phyloP scores from a whole-genome alignment of 2,888 invertebrate genomes.

The Rhorus exstirpatorius region DNA sequence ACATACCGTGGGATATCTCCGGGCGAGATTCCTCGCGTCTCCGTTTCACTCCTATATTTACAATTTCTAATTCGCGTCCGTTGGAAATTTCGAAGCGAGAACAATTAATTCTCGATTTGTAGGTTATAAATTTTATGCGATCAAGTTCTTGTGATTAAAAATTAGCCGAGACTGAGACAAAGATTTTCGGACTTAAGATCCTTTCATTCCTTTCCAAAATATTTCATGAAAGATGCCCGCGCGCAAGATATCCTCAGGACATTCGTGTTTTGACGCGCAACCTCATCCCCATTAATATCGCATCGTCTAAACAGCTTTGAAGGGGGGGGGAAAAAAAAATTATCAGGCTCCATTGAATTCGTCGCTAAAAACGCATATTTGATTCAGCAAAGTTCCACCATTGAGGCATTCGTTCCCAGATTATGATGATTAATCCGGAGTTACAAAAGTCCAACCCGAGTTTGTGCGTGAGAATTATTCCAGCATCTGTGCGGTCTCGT shows the following conservation, averaged over 20 bases:
- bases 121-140: background rate
- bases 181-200: background rate
- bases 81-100: background rate
- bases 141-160: background rate
- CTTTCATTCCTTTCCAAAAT: background rate
- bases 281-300: too few species aligned
- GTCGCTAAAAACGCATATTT: background rate
- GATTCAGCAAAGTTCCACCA: background rate
- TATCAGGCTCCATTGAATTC: background rate
- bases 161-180: background rate
- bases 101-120: constrained; percentile 8
- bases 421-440: constrained; percentile 38
- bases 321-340: too few species aligned
- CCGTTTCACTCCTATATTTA: constrained; percentile 10
- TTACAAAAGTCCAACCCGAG: constrained; percentile 12
- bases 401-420: constrained; percentile 1
- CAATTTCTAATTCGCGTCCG: constrained; percentile 14
- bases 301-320: too few species aligned
- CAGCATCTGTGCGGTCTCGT: constrained; percentile 29
- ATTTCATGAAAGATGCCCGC: too few species aligned
- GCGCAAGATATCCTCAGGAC: too few species aligned
- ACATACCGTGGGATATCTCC: constrained; percentile 45
- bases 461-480: constrained; percentile 50
- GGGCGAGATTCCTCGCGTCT: constrained; percentile 30
- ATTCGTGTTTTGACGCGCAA: too few species aligned